phyloP scores from a whole-genome alignment of 2,797 vertebrate genomes.

The Neomorphus geoffroyi region DNA sequence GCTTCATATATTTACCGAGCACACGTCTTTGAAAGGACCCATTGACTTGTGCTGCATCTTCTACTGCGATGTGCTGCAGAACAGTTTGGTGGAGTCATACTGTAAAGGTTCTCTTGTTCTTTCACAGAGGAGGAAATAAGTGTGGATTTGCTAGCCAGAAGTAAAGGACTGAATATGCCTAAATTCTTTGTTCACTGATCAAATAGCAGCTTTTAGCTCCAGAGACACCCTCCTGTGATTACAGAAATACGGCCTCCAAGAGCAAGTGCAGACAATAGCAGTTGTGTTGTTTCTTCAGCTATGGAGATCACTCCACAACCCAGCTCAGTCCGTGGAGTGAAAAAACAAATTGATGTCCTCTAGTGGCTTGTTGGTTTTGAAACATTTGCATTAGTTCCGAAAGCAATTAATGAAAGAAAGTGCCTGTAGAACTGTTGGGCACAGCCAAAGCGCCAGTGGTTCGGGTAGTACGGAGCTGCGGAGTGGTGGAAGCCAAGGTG shows the following conservation, averaged over 20 bases:
- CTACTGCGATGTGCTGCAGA: background rate
- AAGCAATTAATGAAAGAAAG: background rate
- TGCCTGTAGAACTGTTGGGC: background rate
- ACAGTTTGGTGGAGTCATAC: background rate
- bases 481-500: background rate
- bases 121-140: background rate
- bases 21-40: background rate
- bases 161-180: background rate
- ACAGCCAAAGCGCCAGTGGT: rapidly evolving
- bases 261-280: background rate
- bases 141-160: background rate
- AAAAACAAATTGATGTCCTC: slow-evolving; percentile 37
- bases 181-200: background rate
- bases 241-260: background rate
- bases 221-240: background rate
- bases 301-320: background rate
- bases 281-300: background rate
- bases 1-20: background rate
- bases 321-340: background rate
- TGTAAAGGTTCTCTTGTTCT: background rate
- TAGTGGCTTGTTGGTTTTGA: background rate
- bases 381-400: background rate
- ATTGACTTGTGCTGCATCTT: background rate
- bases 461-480: background rate
- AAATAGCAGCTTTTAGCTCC: background rate